Evolutionary conservation across 1,140 invertebrate species (phyloP), one percentile per base, ranked within the genome.

Genomic region (Anastrepha ludens): DNA sequence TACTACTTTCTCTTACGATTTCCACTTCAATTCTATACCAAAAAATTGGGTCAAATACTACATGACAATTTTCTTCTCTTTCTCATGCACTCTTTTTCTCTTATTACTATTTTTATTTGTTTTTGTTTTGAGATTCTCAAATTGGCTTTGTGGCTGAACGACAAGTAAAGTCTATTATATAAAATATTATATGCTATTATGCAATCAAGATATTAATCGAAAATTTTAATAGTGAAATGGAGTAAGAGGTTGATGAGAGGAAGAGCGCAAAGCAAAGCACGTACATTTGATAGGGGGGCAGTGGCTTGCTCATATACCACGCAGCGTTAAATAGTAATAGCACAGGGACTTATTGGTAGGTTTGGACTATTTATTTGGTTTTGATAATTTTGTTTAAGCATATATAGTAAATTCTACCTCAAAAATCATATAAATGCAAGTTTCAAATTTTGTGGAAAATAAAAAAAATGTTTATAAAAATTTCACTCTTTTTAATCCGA

Each of bases 141-240:
- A 74, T 74, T 81, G n/a, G 47, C 44, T 81, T 81, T 81, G 74
- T 81, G 74, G 74, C 17, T 17, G 70, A 3, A 9, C 39, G 17
- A 17, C 11, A 13, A 39, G 39, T 47, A 17, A 50, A 74, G 44
- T 74, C 70, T 74, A 47, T 74, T n/a, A 74, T 47, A 29, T 4
- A 74, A 74, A 74, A 74, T 74, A n/a, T n/a, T n/a, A n/a, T n/a
- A 74, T 74, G 29, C 29, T 29, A 29, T 29, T 29, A 29, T 29
- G 74, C 47, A 8, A 81, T 81, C 74, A 81, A 81, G n/a, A 55
- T 81, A 81, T 81, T 81, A 81, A 81, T 81, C 47, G 74, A 55
- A 55, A 81, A 55, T 29, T 29, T 29, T 29, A 29, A 55, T 81
- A 55, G 50, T 6, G 11, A 55, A 74, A 74, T 4, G 44, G 11